Evolutionary conservation across 2,113 vertebrate species (phyloP).

Genomic region (Prolemur simus): DNA sequence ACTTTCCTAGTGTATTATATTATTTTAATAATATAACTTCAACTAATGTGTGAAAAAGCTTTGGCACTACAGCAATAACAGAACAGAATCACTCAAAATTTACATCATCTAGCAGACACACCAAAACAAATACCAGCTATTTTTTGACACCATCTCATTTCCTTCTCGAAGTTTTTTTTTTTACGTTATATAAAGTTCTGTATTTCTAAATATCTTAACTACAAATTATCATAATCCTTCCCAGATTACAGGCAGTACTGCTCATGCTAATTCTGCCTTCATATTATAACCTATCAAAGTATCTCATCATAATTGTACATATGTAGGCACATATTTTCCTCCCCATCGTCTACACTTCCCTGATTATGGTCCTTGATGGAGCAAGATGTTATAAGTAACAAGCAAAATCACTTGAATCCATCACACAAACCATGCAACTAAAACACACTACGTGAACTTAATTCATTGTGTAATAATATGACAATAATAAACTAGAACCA

Average conservation of each 20-base stretch:
- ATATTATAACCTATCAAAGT: not conserved
- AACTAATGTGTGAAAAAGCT: not conserved
- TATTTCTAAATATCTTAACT: not conserved
- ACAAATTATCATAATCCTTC: not conserved
- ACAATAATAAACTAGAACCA: conserved; percentile 18
- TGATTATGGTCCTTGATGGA: not conserved
- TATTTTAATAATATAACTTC: not conserved
- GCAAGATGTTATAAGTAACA: not conserved
- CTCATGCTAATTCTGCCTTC: not conserved
- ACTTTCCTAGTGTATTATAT: not conserved
- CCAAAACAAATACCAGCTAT: not conserved
- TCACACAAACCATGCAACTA: conserved; percentile 21
- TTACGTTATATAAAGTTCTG: not conserved
- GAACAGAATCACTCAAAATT: not conserved
- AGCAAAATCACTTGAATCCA: not conserved
- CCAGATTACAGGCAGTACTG: not conserved
- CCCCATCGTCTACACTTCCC: not conserved
- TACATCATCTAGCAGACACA: not conserved
- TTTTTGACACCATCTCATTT: not conserved
- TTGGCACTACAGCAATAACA: not conserved
- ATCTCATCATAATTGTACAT: not conserved
- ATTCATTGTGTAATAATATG: conserved; percentile 28
- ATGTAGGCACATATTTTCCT: not conserved
- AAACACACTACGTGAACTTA: not conserved
- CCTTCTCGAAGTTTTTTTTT: not conserved